A percentile compares a stretch with the other conserved stretches of the same genome.
These are phyloP conservation scores for Axinella damicornis DNA, from an alignment of 37 sponge, comb jelly and placozoan genomes.

Conservation along the genomic window DNA sequence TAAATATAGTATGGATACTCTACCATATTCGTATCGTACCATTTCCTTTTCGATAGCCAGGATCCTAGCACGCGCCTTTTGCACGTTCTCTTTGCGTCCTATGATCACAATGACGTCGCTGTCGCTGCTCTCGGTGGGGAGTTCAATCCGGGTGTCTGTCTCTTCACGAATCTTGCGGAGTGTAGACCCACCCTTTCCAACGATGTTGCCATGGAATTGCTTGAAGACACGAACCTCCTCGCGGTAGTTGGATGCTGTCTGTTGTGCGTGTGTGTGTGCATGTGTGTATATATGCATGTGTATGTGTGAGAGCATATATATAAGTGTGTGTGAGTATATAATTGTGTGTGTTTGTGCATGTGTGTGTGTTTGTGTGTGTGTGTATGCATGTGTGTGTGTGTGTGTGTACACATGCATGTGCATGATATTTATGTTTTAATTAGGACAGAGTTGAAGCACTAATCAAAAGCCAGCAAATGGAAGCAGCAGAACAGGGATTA, in stretches of 20 bases:
- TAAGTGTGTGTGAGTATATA: background rate
- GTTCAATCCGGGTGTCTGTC: slow-evolving; percentile 82
- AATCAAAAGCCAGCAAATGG: too few species aligned
- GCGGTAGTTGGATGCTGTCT: slow-evolving; percentile 74
- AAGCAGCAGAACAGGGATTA: too few species aligned
- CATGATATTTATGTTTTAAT: too few species aligned
- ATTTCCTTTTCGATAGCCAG: slow-evolving; percentile 86
- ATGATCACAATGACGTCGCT: slow-evolving; percentile 88
- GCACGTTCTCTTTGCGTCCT: slow-evolving; percentile 86
- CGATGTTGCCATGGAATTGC: slow-evolving; percentile 86
- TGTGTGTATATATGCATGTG: background rate
- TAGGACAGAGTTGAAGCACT: too few species aligned
- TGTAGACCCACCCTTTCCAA: slow-evolving; percentile 89
- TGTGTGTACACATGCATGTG: too few species aligned
- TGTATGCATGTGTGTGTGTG: too few species aligned
- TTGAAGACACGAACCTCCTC: slow-evolving; percentile 82
- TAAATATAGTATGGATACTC: too few species aligned
- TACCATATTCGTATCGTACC: slow-evolving; percentile 50
- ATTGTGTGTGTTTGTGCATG: background rate
- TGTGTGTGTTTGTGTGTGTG: background rate
- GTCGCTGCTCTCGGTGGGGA: slow-evolving; percentile 83
- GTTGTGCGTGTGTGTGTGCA: background rate
- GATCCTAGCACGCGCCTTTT: slow-evolving; percentile 77
- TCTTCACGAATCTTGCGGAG: slow-evolving; percentile 87
- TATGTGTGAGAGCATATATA: background rate